Evolutionary conservation across 2,888 invertebrate genomes (phyloP), one percentile per base, ranked within the genome.

Genomic region (Drosophila subquinaria): DNA sequence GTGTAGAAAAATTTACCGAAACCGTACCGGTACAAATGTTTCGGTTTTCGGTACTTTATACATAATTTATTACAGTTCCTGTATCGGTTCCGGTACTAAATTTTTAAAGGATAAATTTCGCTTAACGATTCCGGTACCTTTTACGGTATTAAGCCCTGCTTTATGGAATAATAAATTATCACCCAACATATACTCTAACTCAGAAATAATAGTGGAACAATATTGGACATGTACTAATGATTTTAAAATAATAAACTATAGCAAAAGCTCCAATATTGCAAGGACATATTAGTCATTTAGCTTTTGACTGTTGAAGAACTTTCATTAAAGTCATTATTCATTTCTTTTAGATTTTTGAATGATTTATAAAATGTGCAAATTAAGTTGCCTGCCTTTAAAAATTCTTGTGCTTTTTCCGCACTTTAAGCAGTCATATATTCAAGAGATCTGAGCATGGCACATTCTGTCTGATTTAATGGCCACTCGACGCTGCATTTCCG

Each of bases 381-480:
- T 8, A 27, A 47, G 27, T 47, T 47, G 27, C 27, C 8, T n/a
- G 3, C 3, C 0, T 1, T 1, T 23, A 13, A 3, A 2, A 8
- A 23, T 13, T 3, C 10, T 45, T 20, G 17, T 6, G 11, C 4
- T 13, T 10, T 43, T 23, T 45, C 4, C 4, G 13, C 13, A 11
- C n/a, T 13, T 27, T 0, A 47, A n/a, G 13, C 13, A 6, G 45
- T 9, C 20, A 9, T 17, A 17, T 17, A 17, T 20, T 43, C 0
- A 43, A 43, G 20, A 20, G 20, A 4, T 20, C n/a, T 23, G n/a
- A n/a, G 43, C 9, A 42, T n/a, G 4, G 20, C 10, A 30, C 43
- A 65, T 36, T 38, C 30, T 33, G 15, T 20, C 15, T 36, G 36
- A 40, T 82, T 68, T 67, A 51, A 59, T 60, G 47, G 52, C 23